Evolutionary conservation across 1,140 invertebrate species (phyloP).

Genomic region (Papilio aristodemus): DNA sequence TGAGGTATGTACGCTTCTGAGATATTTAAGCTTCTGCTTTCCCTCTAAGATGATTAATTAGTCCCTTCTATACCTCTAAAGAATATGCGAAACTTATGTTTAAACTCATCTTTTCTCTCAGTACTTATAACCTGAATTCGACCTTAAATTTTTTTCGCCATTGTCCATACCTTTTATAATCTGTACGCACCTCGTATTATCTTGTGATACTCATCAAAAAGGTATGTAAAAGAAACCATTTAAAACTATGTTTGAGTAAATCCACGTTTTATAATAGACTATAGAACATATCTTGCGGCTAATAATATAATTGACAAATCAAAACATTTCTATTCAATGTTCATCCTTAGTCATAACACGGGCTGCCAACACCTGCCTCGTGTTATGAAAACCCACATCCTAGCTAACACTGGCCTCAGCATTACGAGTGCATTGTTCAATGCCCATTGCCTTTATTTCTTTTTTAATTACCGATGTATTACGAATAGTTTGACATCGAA

Average conservation of each 20-base stretch:
- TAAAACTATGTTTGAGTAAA: slow-evolving; percentile 2
- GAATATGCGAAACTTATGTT: no score
- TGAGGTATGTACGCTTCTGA: no score
- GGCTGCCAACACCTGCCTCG: slow-evolving; percentile 16
- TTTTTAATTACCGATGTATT: slow-evolving; percentile 11
- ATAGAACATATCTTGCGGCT: slow-evolving; percentile 4
- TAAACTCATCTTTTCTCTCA: not conserved
- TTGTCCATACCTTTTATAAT: no score
- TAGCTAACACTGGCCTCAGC: not conserved
- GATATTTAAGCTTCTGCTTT: no score
- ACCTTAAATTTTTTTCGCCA: not conserved
- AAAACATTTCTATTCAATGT: slow-evolving; percentile 28
- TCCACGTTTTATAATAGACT: slow-evolving; percentile 5
- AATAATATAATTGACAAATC: slow-evolving; percentile 17
- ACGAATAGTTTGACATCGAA: slow-evolving; percentile 21
- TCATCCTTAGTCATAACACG: slow-evolving; percentile 30
- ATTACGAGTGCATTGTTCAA: slow-evolving; percentile 26
- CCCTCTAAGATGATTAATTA: no score
- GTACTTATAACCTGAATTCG: not conserved
- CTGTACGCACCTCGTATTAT: not conserved
- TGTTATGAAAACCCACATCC: slow-evolving; percentile 32
- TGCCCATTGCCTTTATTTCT: slow-evolving; percentile 11
- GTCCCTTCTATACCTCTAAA: no score
- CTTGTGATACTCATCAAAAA: not conserved
- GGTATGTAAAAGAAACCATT: slow-evolving; percentile 8